Conservation (phyloP, 1,140 invertebrate genomes). For the Polypedilum pembai region DNA sequence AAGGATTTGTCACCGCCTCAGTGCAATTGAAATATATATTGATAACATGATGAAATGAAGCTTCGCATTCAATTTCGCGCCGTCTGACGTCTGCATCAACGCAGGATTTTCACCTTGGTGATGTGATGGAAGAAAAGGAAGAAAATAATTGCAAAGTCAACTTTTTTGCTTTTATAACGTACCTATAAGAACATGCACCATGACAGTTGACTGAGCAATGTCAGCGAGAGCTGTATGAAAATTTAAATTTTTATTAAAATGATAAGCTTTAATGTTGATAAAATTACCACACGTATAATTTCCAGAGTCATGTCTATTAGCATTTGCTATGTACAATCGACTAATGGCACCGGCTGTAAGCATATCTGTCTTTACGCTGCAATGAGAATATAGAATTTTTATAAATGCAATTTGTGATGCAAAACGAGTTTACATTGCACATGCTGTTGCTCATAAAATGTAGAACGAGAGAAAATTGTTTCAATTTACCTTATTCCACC, state of each 20-base stretch:
- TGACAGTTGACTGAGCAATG: neutral
- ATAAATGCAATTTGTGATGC: neutral
- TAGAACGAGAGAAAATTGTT: neutral
- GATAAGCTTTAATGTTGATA: neutral
- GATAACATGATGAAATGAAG: neutral
- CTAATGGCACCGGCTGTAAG: constrained; percentile 56
- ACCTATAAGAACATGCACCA: neutral
- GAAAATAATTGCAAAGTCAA: neutral
- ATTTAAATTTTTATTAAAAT: too few relatives aligned
- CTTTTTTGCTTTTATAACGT: neutral
- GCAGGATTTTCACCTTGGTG: neutral
- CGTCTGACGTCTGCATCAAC: neutral
- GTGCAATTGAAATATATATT: neutral
- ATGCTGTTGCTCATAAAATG: neutral
- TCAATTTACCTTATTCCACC: constrained; percentile 67
- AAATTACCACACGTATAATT: constrained; percentile 63
- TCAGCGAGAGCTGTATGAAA: neutral
- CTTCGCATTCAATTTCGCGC: neutral
- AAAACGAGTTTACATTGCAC: neutral
- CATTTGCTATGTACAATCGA: constrained; percentile 73
- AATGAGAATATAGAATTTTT: neutral
- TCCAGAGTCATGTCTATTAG: constrained; percentile 70
- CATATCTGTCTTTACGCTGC: neutral
- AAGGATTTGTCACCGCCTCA: neutral
- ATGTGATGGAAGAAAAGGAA: neutral